phyloP scores from a whole-genome alignment of 2,888 invertebrate species.

The Archips xylosteana region DNA sequence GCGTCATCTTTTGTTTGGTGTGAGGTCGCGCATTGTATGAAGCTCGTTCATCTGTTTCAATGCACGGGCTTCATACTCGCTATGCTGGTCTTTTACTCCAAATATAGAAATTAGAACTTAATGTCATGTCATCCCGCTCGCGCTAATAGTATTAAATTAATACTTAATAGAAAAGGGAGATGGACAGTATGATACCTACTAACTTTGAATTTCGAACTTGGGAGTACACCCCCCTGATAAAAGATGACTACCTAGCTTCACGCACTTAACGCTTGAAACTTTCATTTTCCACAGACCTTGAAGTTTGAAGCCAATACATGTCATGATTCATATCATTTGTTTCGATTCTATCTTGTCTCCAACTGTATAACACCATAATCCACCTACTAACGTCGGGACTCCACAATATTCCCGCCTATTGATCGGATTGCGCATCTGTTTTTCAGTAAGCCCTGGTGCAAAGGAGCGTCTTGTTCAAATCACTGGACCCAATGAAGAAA shows the following conservation, averaged over 20 bases:
- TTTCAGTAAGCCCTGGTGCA: conserved; percentile 96
- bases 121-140: too few relatives aligned
- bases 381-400: conserved; percentile 31
- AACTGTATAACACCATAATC: conserved; percentile 21
- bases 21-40: neutral
- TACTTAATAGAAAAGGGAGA: too few relatives aligned
- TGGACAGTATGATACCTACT: too few relatives aligned
- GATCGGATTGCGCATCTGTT: conserved; percentile 45
- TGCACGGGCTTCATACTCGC: too few relatives aligned
- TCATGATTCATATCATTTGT: conserved; percentile 25
- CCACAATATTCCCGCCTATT: neutral
- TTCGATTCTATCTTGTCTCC: neutral
- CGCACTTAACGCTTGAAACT: neutral
- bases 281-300: neutral
- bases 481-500: conserved; percentile 96
- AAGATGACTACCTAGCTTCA: too few relatives aligned
- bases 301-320: neutral
- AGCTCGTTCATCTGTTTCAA: neutral
- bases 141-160: too few relatives aligned
- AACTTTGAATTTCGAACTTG: too few relatives aligned
- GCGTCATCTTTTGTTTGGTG: conserved; percentile 5
- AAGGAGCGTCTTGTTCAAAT: conserved; percentile 98
- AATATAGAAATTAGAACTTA: too few relatives aligned
- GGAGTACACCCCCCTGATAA: too few relatives aligned
- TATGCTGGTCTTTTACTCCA: too few relatives aligned